These are phyloP conservation scores for Trididemnum clinides DNA, from an alignment of 23 tunicate species.

Conservation along the genomic window DNA sequence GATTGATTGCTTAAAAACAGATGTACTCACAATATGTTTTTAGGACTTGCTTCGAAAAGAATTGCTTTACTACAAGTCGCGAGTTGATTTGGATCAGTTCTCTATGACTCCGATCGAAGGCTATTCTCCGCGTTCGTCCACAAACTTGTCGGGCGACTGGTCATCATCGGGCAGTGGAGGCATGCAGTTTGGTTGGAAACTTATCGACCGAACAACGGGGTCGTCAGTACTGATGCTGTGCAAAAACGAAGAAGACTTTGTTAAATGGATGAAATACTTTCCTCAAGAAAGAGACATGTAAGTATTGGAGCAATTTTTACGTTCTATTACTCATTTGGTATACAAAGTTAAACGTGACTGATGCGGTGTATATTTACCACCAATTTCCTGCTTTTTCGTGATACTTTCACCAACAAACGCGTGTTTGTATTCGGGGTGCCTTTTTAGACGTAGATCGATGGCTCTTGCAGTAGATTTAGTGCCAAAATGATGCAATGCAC, in stretches of 20 bases:
- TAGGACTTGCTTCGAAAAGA: slow-evolving; percentile 79
- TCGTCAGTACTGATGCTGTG: slow-evolving; percentile 36
- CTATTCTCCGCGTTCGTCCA: slow-evolving; percentile 43
- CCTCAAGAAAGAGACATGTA: slow-evolving; percentile 65
- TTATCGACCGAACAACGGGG: slow-evolving; percentile 25
- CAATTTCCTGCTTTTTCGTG: no score
- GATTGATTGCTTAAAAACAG: no score
- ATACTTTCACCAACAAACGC: no score
- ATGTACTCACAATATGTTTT: not conserved
- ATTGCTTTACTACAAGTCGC: slow-evolving; percentile 66
- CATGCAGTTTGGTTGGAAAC: slow-evolving; percentile 48
- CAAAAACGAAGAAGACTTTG: slow-evolving; percentile 54
- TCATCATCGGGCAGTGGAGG: slow-evolving; percentile 22
- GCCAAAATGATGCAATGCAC: no score
- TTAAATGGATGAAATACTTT: slow-evolving; percentile 69
- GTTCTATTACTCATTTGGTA: not conserved
- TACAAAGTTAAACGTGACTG: no score
- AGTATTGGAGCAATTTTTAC: no score
- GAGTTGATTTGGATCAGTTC: slow-evolving; percentile 52
- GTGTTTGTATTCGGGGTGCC: no score
- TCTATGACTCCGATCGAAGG: slow-evolving; percentile 19
- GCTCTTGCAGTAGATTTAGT: no score
- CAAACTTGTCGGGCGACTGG: slow-evolving; percentile 41
- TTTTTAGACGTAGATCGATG: no score
- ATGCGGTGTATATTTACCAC: no score